Evolutionary conservation across 2,888 invertebrate species (phyloP), one percentile per base, ranked within the genome.

Genomic region (Opisthograptis luteolata): DNA sequence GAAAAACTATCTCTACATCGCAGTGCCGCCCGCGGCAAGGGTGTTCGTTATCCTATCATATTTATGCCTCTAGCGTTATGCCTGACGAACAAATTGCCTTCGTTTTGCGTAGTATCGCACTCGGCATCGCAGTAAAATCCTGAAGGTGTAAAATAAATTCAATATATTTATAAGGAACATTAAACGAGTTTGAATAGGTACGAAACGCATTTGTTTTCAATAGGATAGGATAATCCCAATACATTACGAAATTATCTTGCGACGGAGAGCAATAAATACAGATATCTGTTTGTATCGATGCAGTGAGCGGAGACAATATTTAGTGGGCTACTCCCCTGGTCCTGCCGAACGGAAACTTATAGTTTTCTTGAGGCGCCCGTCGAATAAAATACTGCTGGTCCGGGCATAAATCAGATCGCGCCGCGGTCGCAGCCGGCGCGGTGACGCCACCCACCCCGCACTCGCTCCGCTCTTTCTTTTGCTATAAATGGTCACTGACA

Each of bases 321-420:
- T 88, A 88, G 82, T 85, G 84, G 81, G 81, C 84, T 79, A 77
- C 83, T 84, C 87, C 89, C 87, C 82, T 80, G 82, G 84, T 79
- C 84, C 81, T 85, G 81, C 84, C 87, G 81, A 88, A 87, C 88
- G 87, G 87, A 88, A 89, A 89, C 89, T 90, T 90, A 89, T 89
- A 90, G 90, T 85, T 87, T 87, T 83, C 82, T 89, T 90, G 88
- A 89, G 89, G 87, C 89, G 87, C 87, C 87, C 86, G 84, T 72
- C 81, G 88, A 83, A 90, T 90, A 89, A 89, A 89, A 90, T 90
- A 90, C 87, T 85, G 87, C 86, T 85, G 87, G 78, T 75, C 73
- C 73, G 81, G 75, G 72, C 81, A 89, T 90, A 90, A 90, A 90
- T 90, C 90, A 90, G 86, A 77, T 78, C 71, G 80, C 73, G 81